Conservation (phyloP, 2,113 vertebrate species). For the Chauna torquata region DNA sequence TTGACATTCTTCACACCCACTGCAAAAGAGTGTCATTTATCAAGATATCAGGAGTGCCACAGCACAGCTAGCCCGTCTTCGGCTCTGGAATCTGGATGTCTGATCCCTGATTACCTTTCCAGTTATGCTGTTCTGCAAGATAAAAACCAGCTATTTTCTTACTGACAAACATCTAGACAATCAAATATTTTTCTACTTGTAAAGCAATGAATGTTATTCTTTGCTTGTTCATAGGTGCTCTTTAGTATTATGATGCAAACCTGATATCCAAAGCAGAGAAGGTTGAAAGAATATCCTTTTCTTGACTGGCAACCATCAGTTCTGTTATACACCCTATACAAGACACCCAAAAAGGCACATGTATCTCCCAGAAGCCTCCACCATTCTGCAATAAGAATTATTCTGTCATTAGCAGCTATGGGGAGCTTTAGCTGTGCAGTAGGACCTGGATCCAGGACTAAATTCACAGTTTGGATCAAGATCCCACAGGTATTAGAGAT, state of each 20-base stretch:
- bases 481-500: constrained; percentile 39
- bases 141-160: not conserved
- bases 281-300: not conserved
- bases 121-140: not conserved
- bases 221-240: not conserved
- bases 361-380: not conserved
- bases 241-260: not conserved
- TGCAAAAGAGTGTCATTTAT: not conserved
- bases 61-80: not conserved
- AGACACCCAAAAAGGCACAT: not conserved
- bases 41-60: not conserved
- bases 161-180: not conserved
- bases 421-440: not conserved
- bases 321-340: not conserved
- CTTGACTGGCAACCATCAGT: not conserved
- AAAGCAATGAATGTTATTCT: not conserved
- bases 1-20: not conserved
- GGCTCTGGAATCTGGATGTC: not conserved
- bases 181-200: not conserved
- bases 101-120: not conserved
- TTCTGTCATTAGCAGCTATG: not conserved
- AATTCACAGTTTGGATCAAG: constrained; percentile 13
- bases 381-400: not conserved
- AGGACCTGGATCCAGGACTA: constrained; percentile 12
- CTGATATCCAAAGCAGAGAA: not conserved